Base-by-base conservation (phyloP, 1,140 invertebrate genomes). In the Caerostris darwini region DNA sequence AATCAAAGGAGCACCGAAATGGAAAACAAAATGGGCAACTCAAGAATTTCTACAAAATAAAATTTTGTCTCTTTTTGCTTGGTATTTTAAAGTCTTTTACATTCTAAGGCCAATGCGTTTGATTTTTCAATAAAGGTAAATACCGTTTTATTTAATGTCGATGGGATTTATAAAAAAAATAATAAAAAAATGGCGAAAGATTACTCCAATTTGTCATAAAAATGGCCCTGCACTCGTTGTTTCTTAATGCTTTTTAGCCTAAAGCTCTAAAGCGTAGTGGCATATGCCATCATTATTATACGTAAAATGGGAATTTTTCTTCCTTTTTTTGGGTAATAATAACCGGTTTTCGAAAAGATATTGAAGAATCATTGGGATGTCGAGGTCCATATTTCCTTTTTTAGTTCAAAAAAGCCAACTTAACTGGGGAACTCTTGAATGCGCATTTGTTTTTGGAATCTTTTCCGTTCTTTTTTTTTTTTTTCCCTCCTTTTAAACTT, bases 161-260 rank as follows among this genome's bases (percentile, higher is more conserved):
- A 87, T 87, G 83, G 82, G 83, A 87, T 57, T 93, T 93, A 87
- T 93, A 85, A 87, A 92, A 93, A 87, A 34, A 34, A 34, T 1
- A 34, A 34, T 34, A 34, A 34, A 34, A 34, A 0, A 34, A 50
- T n/a, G 50, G 19, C 56, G 59, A 93, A 93, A 93, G 87, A 93
- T 93, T 93, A 87, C 92, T 87, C 53, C 92, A 87, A 93, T 93
- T 93, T 93, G 83, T 93, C 92, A 93, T 93, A 93, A 87, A 93
- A 93, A 93, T 93, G 67, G 67, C 92, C 34, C 3, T 10, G 19
- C 34, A 58, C 12, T 58, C 89, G 14, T 59, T 93, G 61, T 87
- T 87, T 67, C 92, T 71, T 71, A 83, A 91, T 54, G 71, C 90
- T 64, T 91, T 64, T 71, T n/a, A 71, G 7, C 56, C 50, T 93